Evolutionary conservation across 2,888 invertebrate species (phyloP), one percentile per base, ranked within the genome.

Genomic region (Tetramorium bicarinatum): DNA sequence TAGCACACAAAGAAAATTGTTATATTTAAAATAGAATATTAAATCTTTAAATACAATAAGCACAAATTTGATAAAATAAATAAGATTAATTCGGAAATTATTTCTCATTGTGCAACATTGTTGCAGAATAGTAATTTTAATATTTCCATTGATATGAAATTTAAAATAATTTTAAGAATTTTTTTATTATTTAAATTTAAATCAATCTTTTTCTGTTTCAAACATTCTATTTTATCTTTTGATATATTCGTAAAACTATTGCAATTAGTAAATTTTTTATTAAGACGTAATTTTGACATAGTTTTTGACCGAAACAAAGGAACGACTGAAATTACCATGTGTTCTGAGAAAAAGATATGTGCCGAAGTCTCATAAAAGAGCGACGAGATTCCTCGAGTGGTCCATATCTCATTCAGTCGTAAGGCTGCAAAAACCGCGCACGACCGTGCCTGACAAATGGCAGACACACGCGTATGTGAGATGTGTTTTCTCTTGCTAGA

Each of bases 371-470:
- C 77, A 44, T 6, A 54, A 77, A 77, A 56, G 25, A 41, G 11
- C 25, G 67, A 41, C 77, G 66, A 77, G 77, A 64, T 77, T 75
- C 38, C 44, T 82, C 77, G 54, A 75, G 59, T 64, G 54, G 77
- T 38, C 29, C 82, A 66, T 82, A 66, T 64, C 56, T 82, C 74
- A 66, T 64, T 76, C 77, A 54, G 61, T 61, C 59, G 21, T 47
- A 52, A 77, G 61, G 81, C 21, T 64, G 66, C 59, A 62, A 79
- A 81, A 81, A 80, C 75, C 83, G 59, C 82, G 69, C 62, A 15
- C 80, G 59, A 44, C 56, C 71, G 6, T 56, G 61, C 44, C 62
- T 88, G 89, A 89, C 82, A 87, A 88, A 89, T 85, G 89, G 80
- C 69, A 82, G 80, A 83, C 84, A 82, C 87, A 77, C 85, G 66